phyloP scores from a whole-genome alignment of 2,888 invertebrate species.

The Ectropis crepuscularia region DNA sequence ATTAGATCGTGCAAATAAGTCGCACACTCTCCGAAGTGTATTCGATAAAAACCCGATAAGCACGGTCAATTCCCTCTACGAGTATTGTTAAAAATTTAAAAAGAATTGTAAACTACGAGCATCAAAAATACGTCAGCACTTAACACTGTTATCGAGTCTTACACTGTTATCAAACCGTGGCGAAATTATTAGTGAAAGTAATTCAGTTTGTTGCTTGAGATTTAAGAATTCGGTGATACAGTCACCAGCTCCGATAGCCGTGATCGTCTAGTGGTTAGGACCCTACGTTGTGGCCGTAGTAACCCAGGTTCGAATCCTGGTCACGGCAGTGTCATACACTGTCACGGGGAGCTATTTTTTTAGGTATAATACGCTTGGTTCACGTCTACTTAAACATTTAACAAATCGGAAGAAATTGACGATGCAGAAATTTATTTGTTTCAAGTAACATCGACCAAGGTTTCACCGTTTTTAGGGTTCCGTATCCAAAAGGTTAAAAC shows the following conservation, averaged over 20 bases:
- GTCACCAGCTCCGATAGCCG: conserved; percentile 69
- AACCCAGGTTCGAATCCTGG: conserved; percentile 90
- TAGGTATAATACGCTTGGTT: background rate
- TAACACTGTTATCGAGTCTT: conserved; percentile 31
- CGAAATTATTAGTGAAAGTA: conserved; percentile 42
- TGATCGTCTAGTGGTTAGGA: conserved; percentile 90
- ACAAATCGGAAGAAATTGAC: too few relatives aligned
- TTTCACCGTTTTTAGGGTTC: too few relatives aligned
- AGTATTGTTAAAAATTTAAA: too few relatives aligned
- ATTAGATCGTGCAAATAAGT: too few relatives aligned
- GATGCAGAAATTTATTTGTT: too few relatives aligned
- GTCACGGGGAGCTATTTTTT: conserved; percentile 51
- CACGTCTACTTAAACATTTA: background rate
- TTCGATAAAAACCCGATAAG: too few relatives aligned
- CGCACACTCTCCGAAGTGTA: too few relatives aligned
- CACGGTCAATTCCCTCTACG: too few relatives aligned
- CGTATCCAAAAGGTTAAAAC: too few relatives aligned
- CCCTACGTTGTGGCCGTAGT: conserved; percentile 91
- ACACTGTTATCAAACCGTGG: conserved; percentile 44
- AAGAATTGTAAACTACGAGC: background rate
- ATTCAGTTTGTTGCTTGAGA: conserved; percentile 33
- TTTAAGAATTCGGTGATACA: conserved; percentile 11
- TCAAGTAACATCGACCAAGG: too few relatives aligned
- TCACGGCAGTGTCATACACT: conserved; percentile 75
- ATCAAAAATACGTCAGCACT: background rate